Percentiles rank a stretch among this genome's conserved stretches.
phyloP scores from a whole-genome alignment of 2,888 invertebrate genomes.

The Zaprionus obscuricornis region DNA sequence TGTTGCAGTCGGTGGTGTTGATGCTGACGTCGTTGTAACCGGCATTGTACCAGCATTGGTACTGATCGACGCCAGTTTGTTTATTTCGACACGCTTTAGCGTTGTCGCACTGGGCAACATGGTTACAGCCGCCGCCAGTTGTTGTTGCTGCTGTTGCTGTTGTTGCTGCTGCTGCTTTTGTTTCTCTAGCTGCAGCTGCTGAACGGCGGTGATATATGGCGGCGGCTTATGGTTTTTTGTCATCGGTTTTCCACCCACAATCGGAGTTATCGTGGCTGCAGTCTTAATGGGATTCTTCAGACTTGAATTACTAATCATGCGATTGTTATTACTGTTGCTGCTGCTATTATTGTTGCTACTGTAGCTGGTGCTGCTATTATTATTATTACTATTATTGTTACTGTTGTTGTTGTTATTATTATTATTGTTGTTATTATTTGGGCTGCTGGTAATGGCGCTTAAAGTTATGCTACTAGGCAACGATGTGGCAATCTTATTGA shows the following conservation, averaged over 20 bases:
- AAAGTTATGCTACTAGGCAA: conserved; percentile 77
- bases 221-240: conserved; percentile 82
- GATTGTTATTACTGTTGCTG: conserved; percentile 50
- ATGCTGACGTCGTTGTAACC: conserved; percentile 21
- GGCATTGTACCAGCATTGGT: conserved; percentile 44
- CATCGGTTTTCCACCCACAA: conserved; percentile 81
- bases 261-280: conserved; percentile 83
- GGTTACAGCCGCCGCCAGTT: conserved; percentile 81
- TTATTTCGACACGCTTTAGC: conserved; percentile 75
- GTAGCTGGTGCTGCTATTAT: conserved; percentile 18
- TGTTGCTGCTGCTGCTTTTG: conserved; percentile 69
- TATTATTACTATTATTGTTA: conserved; percentile 26
- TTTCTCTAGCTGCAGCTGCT: conserved; percentile 79
- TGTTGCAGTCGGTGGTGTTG: conserved; percentile 28
- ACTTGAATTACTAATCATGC: conserved; percentile 52
- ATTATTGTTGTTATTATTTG: conserved; percentile 37
- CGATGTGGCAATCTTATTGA: conserved; percentile 70
- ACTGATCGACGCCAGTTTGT: conserved; percentile 46
- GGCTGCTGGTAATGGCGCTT: conserved; percentile 63
- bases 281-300: conserved; percentile 73
- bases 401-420: neutral
- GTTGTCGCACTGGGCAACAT: conserved; percentile 83
- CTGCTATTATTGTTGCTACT: conserved; percentile 33
- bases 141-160: conserved; percentile 71
- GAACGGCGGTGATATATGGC: conserved; percentile 79